Conservation (phyloP, 2,113 vertebrate genomes). For the Sphyrna mokarran region DNA sequence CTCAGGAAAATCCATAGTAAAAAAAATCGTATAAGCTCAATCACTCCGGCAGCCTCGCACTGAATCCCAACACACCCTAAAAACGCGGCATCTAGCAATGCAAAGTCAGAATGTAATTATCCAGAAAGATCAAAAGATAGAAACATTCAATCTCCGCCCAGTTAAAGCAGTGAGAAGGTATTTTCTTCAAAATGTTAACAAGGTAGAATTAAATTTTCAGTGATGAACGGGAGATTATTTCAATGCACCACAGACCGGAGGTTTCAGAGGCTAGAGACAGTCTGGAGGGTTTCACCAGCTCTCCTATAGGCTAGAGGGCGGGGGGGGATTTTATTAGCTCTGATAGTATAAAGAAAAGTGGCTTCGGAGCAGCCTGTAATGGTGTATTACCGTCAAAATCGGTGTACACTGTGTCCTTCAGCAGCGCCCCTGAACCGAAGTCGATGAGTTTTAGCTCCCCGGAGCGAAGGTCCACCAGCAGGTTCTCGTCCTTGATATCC, state of each 20-base stretch:
- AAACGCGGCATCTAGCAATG: background rate
- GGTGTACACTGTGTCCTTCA: conserved; percentile 96
- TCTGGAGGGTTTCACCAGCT: no score
- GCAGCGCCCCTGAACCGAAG: conserved; percentile 91
- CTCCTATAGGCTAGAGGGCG: no score
- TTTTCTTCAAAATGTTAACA: background rate
- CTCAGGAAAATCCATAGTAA: background rate
- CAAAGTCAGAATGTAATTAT: background rate
- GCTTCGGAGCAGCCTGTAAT: background rate
- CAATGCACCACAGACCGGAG: background rate
- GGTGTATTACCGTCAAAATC: conserved; percentile 81
- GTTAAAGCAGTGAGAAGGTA: background rate
- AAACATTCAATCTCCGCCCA: background rate
- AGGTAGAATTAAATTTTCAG: background rate
- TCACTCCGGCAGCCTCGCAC: no score
- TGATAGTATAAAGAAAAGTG: background rate
- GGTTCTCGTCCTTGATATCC: conserved; percentile 96
- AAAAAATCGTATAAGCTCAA: background rate
- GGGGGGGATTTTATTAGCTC: no score
- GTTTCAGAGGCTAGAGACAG: no score
- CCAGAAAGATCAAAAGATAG: background rate
- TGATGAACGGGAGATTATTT: background rate
- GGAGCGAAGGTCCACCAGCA: conserved; percentile 84
- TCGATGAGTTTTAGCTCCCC: conserved; percentile 95
- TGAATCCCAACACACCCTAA: background rate